phyloP scores from a whole-genome alignment of 2,888 invertebrate genomes.

The Rugalucina vietnamica region DNA sequence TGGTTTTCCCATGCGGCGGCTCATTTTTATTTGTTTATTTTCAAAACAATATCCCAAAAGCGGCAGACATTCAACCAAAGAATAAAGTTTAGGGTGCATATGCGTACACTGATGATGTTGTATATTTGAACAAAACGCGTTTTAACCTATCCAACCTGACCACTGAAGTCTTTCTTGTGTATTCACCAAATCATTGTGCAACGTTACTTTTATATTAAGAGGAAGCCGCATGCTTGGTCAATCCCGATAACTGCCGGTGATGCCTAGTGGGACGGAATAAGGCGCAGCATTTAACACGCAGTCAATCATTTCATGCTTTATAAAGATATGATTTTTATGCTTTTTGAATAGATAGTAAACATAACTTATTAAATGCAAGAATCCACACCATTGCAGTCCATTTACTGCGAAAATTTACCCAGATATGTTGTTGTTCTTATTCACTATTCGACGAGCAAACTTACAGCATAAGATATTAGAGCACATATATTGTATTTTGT shows the following conservation, averaged over 20 bases:
- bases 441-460: too few relatives aligned
- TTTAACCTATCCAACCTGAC: neutral
- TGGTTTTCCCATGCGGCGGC: too few relatives aligned
- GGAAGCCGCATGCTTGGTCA: conserved; percentile 30
- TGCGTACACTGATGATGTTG: conserved; percentile 11
- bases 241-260: conserved; percentile 28
- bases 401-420: neutral
- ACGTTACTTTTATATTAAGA: neutral
- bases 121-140: neutral
- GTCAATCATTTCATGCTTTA: conserved; percentile 59
- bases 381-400: conserved; percentile 8
- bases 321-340: conserved; percentile 40
- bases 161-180: neutral
- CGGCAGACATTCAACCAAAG: too few relatives aligned
- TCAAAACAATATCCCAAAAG: too few relatives aligned
- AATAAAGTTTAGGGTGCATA: too few relatives aligned
- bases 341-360: conserved; percentile 37
- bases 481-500: too few relatives aligned
- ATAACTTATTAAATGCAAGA: neutral
- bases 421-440: too few relatives aligned
- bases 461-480: too few relatives aligned
- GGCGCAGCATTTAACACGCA: conserved; percentile 17
- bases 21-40: too few relatives aligned
- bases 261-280: conserved; percentile 32
- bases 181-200: conserved; percentile 5